Percentiles rank a stretch among this genome's conserved stretches.
These are phyloP conservation scores for Cephonodes hylas DNA, from an alignment of 2,888 invertebrate species.

Conservation along the genomic window DNA sequence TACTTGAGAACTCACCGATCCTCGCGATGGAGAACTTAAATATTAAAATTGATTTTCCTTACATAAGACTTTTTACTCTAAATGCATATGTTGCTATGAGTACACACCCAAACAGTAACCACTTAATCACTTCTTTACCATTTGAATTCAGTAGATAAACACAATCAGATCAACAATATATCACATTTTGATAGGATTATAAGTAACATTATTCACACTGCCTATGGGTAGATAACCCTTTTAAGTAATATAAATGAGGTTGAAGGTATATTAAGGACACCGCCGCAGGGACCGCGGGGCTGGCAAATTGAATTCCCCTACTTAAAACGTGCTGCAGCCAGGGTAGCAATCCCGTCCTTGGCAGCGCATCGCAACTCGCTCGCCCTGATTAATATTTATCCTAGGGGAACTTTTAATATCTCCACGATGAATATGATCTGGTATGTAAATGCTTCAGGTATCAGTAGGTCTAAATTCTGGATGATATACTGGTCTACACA, in stretches of 20 bases:
- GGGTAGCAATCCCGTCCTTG: not conserved
- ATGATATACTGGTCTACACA: too few species aligned
- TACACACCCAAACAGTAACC: too few species aligned
- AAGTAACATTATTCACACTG: not conserved
- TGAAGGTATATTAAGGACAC: not conserved
- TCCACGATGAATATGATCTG: not conserved
- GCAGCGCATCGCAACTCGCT: not conserved
- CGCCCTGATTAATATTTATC: not conserved
- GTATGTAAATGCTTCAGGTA: not conserved
- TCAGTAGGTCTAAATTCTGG: too few species aligned
- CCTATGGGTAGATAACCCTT: not conserved
- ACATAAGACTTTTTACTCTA: too few species aligned
- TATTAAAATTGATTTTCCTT: too few species aligned
- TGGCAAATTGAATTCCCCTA: slow-evolving; percentile 7
- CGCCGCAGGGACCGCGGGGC: not conserved
- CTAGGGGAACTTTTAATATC: not conserved
- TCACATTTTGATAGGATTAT: not conserved
- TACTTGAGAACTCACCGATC: not conserved
- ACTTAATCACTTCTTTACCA: too few species aligned
- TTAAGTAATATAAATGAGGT: not conserved
- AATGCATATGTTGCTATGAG: too few species aligned
- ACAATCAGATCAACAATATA: too few species aligned
- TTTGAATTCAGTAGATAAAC: too few species aligned
- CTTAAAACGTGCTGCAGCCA: slow-evolving; percentile 3
- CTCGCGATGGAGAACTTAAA: too few species aligned